Base-by-base conservation (phyloP, 2,888 invertebrate species). In the Siphonodentalium dalli region DNA sequence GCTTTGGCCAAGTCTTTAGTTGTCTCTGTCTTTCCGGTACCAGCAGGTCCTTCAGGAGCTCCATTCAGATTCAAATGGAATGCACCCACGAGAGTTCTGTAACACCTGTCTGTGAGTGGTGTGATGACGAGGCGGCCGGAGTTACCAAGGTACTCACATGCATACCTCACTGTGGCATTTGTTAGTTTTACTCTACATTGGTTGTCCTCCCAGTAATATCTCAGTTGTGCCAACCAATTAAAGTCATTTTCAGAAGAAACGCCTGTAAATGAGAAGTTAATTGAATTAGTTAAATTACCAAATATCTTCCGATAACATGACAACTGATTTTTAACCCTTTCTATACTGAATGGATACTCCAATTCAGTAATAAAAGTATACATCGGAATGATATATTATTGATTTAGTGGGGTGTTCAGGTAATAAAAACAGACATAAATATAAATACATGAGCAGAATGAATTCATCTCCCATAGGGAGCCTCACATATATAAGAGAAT, bases 71-170 rank as follows among this genome's bases (percentile, higher is more conserved):
- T 90, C 40, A 92, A 84, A 85, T 89, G 89, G 79, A 89, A 91
- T 1, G 92, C 95, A 1, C 94, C 93, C 76, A 96, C 93, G 29
- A 96, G 84, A 0, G 96, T 96, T 43, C 95, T 87, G 80, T 93
- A 95, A 80, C 92, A 92, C 63, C 95, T 87, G 83, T 96, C 95
- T 0, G 96, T 96, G 55, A 96, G 85, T 0, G 96, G 95, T 0
- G 96, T 96, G 60, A 96, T 92, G 5, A 96, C 95, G 54, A 92
- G 85, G 28, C 91, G 85, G 65, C 89, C 87, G 1, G 88, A 87
- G 81, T 91, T 92, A 2, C 94, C 96, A 46, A 97, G 86, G 81
- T 96, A 97, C 83, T 97, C 96, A 78, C 95, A 94, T 1, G 94
- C 94, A 81, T 97, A 96, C 81, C 87, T 87, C 47, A 95, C 85